phyloP scores from a whole-genome alignment of 2,888 invertebrate species.

The Drosophila fulvimacula region DNA sequence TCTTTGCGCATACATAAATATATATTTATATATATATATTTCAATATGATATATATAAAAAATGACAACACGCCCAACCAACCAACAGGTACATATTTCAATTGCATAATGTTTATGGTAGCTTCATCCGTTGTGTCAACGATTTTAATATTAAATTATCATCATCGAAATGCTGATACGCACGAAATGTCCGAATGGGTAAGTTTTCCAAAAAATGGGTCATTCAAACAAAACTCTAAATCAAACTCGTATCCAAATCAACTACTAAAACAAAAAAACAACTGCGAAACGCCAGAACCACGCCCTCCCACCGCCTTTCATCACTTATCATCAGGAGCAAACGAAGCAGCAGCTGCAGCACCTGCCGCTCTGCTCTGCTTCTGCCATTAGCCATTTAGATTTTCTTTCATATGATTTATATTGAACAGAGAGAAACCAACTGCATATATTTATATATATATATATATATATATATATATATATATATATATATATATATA shows the following conservation, averaged over 20 bases:
- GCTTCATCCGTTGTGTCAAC: slow-evolving; percentile 99
- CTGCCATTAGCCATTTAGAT: slow-evolving; percentile 56
- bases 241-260: slow-evolving; percentile 67
- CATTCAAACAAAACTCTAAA: slow-evolving; percentile 48
- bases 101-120: slow-evolving; percentile 99
- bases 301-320: slow-evolving; percentile 23
- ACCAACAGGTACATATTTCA: slow-evolving; percentile 96
- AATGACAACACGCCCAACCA: slow-evolving; percentile 84
- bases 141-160: slow-evolving; percentile 98
- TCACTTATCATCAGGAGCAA: slow-evolving; percentile 52
- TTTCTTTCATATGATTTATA: slow-evolving; percentile 69
- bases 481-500: slow-evolving; percentile 11
- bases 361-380: slow-evolving; percentile 34
- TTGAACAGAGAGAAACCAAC: slow-evolving; percentile 20
- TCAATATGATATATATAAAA: slow-evolving; percentile 58
- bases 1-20: background rate
- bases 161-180: slow-evolving; percentile 98
- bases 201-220: slow-evolving; percentile 84
- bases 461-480: slow-evolving; percentile 7
- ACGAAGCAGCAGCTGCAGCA: slow-evolving; percentile 4
- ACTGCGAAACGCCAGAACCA: slow-evolving; percentile 26
- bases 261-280: slow-evolving; percentile 57
- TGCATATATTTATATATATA: slow-evolving; percentile 20
- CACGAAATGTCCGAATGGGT: slow-evolving; percentile 99
- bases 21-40: slow-evolving; percentile 46